Conservation (phyloP, 2,113 vertebrate genomes). For the Leptosomus discolor region DNA sequence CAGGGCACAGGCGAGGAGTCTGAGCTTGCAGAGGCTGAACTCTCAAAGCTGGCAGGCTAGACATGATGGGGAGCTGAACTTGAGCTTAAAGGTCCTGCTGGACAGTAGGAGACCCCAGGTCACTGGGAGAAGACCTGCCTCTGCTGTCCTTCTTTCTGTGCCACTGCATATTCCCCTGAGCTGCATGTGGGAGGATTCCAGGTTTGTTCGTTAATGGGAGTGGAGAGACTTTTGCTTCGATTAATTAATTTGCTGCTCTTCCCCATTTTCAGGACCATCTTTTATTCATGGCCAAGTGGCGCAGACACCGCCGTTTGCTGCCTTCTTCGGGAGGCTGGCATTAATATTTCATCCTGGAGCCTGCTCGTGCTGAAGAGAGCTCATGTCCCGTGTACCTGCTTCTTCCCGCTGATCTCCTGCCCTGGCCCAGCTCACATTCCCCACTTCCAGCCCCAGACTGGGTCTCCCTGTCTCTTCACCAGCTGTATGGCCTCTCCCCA, state of each 20-base stretch:
- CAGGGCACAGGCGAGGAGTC: not conserved
- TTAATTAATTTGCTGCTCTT: conserved; percentile 76
- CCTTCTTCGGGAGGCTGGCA: conserved; percentile 54
- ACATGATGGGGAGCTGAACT: not conserved
- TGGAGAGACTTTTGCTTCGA: conserved; percentile 56
- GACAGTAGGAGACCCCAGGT: not conserved
- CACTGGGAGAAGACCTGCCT: not conserved
- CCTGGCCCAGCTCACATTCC: not conserved
- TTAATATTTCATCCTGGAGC: conserved; percentile 71
- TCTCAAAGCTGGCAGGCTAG: not conserved
- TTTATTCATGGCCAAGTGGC: conserved; percentile 73
- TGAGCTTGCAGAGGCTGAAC: not conserved
- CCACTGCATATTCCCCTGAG: not conserved
- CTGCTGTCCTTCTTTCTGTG: not conserved
- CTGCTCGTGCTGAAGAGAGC: not conserved
- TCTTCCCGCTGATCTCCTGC: not conserved
- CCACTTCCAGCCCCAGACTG: not conserved
- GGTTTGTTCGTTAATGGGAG: conserved; percentile 25
- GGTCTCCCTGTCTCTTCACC: not conserved
- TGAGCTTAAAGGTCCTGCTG: not conserved
- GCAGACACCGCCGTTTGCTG: not conserved
- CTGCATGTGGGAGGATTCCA: not conserved
- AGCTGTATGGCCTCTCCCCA: not conserved
- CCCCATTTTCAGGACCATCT: conserved; percentile 66
- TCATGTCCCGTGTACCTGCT: not conserved